phyloP scores from a whole-genome alignment of 2,113 vertebrate genomes.

The Desmodus rotundus region DNA sequence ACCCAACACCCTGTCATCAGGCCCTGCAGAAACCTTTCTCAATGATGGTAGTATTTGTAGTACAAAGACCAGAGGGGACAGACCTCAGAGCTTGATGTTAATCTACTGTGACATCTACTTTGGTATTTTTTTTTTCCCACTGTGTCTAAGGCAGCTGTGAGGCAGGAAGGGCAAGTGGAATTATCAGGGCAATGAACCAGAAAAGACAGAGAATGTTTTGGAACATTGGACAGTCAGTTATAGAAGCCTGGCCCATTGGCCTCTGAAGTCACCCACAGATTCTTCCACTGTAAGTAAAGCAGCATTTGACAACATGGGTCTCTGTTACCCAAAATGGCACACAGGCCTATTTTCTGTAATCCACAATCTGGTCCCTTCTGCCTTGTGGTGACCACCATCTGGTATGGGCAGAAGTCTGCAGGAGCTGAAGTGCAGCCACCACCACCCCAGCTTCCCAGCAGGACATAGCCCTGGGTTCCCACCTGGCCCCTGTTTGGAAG shows the following conservation, averaged over 20 bases:
- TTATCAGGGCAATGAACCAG: background rate
- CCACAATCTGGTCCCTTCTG: background rate
- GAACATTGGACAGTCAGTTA: background rate
- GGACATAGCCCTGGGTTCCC: background rate
- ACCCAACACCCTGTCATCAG: background rate
- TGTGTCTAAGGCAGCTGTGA: background rate
- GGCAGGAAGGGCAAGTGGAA: background rate
- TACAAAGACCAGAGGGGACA: background rate
- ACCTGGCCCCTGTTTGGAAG: background rate
- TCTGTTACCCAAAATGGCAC: background rate
- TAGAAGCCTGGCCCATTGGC: background rate
- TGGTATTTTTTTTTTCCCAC: background rate
- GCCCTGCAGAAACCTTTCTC: background rate
- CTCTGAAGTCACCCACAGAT: background rate
- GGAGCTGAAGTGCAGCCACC: too few species aligned
- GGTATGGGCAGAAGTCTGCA: background rate
- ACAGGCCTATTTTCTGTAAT: background rate
- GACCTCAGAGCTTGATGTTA: background rate
- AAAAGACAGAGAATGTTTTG: background rate
- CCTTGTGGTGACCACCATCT: too few species aligned
- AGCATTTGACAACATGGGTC: background rate
- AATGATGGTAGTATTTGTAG: background rate
- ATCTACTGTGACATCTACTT: background rate
- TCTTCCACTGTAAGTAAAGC: background rate
- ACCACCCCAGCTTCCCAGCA: rapidly evolving